Evolutionary conservation across 2,888 invertebrate genomes (phyloP), one percentile per base, ranked within the genome.

Genomic region (Rambutsinella grinnellia): DNA sequence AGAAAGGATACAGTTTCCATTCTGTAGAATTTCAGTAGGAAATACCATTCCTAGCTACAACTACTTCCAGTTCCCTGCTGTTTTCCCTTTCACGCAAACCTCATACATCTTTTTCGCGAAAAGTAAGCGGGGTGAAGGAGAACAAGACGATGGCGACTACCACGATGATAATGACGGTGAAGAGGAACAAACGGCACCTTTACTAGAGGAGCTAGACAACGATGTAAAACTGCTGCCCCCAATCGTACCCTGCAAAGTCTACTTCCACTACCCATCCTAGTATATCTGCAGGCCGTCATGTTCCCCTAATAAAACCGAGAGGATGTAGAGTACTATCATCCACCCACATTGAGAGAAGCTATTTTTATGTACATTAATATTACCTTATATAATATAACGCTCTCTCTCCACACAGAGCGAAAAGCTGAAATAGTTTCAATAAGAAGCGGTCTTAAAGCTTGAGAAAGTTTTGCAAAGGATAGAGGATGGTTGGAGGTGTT

Each of bases 1-100:
- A 47, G 61, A 23, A 23, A 61, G 23, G 15, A 61, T n/a, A 26
- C 44, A 44, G 44, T 47, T 21, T 61, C 23, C 19, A 10, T 23
- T 13, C 24, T 36, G 5, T n/a, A 58, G 28, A 27, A 2, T 56
- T 23, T 17, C 5, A 8, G 54, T 8, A 21, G 54, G 23, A 8
- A 21, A 8, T 21, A 65, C 65, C 24, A 63, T 28, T 65, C 24
- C 61, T 36, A 27, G 15, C 53, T 54, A 23, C 65, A 44, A n/a
- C 63, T 63, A 19, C 21, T 36, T 54, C 60, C 54, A 36, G 27
- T 13, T 60, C 60, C 54, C 53, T 61, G 61, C 61, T 54, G 68
- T 51, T 68, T 67, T 58, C 68, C 17, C 62, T 47, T 49, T 19
- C 68, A 68, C 69, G 61, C 69, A 36, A 69, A 49, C 60, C 51